phyloP scores from a whole-genome alignment of 2,113 vertebrate species.

The Sphyrna mokarran region DNA sequence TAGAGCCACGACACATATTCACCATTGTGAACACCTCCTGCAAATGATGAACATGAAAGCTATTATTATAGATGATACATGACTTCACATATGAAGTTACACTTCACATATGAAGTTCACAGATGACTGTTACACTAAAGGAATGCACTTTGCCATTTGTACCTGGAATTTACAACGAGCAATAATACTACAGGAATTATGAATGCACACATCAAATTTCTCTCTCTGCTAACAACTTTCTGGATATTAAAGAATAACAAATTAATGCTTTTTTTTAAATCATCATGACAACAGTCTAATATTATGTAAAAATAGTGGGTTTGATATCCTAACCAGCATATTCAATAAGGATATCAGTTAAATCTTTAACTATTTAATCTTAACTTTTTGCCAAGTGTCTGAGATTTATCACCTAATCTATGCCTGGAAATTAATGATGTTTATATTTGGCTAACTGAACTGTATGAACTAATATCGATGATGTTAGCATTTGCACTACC shows the following conservation, averaged over 20 bases:
- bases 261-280: not conserved
- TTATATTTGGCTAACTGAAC: not conserved
- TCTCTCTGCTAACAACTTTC: not conserved
- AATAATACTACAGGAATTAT: not conserved
- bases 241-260: not conserved
- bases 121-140: not conserved
- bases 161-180: not conserved
- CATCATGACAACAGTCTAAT: not conserved
- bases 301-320: not conserved
- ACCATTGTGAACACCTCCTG: slow-evolving; percentile 96
- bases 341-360: not conserved
- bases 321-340: not conserved
- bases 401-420: slow-evolving; percentile 6
- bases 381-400: not conserved
- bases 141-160: not conserved
- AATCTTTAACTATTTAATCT: not conserved
- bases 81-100: not conserved
- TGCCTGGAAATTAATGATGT: not conserved
- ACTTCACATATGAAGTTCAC: not conserved
- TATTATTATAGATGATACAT: not conserved
- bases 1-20: slow-evolving; percentile 97
- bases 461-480: not conserved
- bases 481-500: not conserved
- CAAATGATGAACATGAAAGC: not conserved
- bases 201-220: not conserved